These are phyloP conservation scores for Sebastes wilsoni DNA, from an alignment of 2,797 vertebrate species.

Conservation along the genomic window DNA sequence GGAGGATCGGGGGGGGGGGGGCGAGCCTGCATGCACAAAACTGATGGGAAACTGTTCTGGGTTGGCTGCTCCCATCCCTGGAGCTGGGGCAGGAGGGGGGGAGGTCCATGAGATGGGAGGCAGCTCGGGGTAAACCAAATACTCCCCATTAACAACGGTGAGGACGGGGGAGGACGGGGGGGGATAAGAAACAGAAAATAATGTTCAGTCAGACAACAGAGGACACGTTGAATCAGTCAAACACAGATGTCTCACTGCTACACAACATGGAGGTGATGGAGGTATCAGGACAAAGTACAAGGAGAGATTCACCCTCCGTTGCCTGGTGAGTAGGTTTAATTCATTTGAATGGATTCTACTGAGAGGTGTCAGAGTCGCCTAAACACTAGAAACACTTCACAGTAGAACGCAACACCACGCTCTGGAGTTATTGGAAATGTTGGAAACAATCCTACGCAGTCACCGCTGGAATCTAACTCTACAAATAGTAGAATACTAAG, in stretches of 20 bases:
- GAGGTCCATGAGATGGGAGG: constrained; percentile 78
- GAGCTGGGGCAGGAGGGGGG: constrained; percentile 83
- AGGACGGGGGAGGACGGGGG: background rate
- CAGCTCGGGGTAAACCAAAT: constrained; percentile 65
- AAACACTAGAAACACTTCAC: background rate
- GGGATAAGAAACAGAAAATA: constrained; percentile 64
- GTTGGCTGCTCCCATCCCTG: constrained; percentile 91
- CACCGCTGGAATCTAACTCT: too few species aligned
- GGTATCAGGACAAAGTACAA: background rate
- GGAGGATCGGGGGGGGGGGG: background rate
- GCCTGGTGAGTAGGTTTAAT: background rate
- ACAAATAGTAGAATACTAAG: too few species aligned
- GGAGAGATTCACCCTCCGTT: background rate
- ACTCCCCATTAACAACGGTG: constrained; percentile 75
- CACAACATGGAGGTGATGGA: background rate
- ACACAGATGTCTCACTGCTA: background rate
- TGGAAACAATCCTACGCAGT: too few species aligned
- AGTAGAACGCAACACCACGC: background rate
- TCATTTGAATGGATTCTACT: background rate
- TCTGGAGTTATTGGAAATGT: too few species aligned
- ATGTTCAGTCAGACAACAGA: constrained; percentile 81
- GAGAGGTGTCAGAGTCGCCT: background rate
- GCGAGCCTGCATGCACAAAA: constrained; percentile 96
- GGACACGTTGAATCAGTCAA: constrained; percentile 23
- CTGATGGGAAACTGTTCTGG: constrained; percentile 96